These are phyloP conservation scores for Corynorhinus townsendii DNA, from an alignment of 2,113 vertebrate species.

Conservation along the genomic window DNA sequence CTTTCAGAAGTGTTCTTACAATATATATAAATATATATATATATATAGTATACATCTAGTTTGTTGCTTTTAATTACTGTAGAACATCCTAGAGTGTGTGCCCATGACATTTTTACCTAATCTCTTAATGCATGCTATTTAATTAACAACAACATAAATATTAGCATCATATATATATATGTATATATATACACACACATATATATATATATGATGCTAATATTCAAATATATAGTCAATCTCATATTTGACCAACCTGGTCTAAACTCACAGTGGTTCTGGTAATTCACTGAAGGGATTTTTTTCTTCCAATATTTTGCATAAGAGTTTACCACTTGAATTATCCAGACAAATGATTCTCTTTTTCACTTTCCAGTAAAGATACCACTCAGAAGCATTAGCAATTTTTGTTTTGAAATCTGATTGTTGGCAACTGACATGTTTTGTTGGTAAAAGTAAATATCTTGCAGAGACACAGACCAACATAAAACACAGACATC, in stretches of 20 bases:
- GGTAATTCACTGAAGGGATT: not conserved
- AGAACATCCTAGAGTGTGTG: not conserved
- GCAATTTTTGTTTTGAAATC: conserved; percentile 36
- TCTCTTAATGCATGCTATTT: not conserved
- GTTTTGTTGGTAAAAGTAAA: conserved; percentile 19
- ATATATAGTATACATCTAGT: not conserved
- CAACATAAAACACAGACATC: not conserved
- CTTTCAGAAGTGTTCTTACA: not conserved
- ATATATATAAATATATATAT: not conserved
- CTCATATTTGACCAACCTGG: not conserved
- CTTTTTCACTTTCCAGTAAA: conserved; percentile 48
- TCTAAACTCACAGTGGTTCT: not conserved
- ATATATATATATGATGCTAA: no score
- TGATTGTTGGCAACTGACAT: not conserved
- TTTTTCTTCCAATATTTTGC: not conserved
- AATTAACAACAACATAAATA: not conserved
- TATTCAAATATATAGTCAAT: no score
- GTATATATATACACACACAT: no score
- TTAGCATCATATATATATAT: no score
- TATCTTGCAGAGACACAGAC: not conserved
- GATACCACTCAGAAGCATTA: not conserved
- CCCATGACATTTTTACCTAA: not conserved
- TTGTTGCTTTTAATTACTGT: not conserved
- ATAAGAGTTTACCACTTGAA: not conserved
- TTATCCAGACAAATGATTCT: not conserved